Evolutionary conservation across 2,797 vertebrate genomes (phyloP).

Genomic region (Alca torda): DNA sequence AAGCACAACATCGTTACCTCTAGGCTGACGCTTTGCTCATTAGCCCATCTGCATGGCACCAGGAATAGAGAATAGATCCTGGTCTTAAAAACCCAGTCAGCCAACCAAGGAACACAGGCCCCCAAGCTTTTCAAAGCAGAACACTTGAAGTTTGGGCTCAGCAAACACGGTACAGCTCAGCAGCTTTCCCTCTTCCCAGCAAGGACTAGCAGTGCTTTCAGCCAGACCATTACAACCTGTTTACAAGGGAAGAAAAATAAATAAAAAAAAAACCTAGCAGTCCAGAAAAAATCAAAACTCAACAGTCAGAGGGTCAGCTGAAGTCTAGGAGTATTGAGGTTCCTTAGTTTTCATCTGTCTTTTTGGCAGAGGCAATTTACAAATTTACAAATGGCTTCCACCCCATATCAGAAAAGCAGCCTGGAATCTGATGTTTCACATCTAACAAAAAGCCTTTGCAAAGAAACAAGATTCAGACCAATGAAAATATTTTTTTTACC

Average conservation of each 20-base stretch:
- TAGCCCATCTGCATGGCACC: background rate
- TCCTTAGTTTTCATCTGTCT: background rate
- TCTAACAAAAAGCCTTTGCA: background rate
- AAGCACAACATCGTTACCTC: background rate
- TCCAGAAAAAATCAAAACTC: background rate
- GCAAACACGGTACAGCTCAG: background rate
- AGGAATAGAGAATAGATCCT: background rate
- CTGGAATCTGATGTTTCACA: background rate
- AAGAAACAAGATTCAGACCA: background rate
- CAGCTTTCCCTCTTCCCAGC: background rate
- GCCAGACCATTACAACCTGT: background rate
- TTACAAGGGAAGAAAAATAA: background rate
- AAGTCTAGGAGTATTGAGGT: background rate
- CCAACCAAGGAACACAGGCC: background rate
- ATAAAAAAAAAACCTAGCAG: background rate
- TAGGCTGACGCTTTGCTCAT: background rate
- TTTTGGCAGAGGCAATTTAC: background rate
- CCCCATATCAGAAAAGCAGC: background rate
- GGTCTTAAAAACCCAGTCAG: background rate
- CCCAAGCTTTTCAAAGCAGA: background rate
- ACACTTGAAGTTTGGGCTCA: background rate
- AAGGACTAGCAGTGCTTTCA: background rate
- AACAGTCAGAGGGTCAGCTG: background rate
- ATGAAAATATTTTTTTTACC: background rate
- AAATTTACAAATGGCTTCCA: background rate